A percentile compares a stretch with the other conserved stretches of the same genome.
Evolutionary conservation across 2,113 vertebrate genomes (phyloP).

Genomic region (Platichthys stellatus): DNA sequence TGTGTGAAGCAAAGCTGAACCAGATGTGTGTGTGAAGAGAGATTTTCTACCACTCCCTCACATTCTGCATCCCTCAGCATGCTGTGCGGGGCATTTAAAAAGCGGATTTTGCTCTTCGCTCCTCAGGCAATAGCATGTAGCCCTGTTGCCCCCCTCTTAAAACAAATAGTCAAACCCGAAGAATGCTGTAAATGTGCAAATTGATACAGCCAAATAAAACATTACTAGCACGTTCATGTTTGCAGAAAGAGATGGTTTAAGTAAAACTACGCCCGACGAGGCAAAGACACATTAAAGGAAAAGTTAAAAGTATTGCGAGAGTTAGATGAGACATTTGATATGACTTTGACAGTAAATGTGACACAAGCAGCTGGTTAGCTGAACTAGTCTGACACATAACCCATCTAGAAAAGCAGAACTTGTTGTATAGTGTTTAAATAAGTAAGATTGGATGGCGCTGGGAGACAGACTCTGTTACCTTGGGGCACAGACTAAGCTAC

Average conservation of each 20-base stretch:
- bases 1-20: conserved; percentile 79
- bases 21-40: conserved; percentile 77
- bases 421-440: not conserved
- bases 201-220: conserved; percentile 2
- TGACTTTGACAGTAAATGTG: not conserved
- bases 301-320: not conserved
- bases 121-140: conserved; percentile 24
- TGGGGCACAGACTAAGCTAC: not conserved
- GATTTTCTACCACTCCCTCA: conserved; percentile 70
- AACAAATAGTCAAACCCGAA: conserved; percentile 26
- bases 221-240: not conserved
- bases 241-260: not conserved
- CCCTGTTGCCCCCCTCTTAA: conserved; percentile 12
- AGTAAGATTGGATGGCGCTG: not conserved
- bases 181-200: conserved; percentile 37
- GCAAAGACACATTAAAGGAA: not conserved
- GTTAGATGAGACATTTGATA: not conserved
- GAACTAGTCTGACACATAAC: not conserved
- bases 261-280: not conserved
- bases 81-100: conserved; percentile 56
- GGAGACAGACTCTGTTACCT: not conserved
- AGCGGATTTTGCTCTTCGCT: conserved; percentile 46
- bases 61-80: conserved; percentile 75
- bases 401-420: not conserved
- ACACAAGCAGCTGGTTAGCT: not conserved